phyloP scores from a whole-genome alignment of 2,888 invertebrate genomes.

The Tipula unca region DNA sequence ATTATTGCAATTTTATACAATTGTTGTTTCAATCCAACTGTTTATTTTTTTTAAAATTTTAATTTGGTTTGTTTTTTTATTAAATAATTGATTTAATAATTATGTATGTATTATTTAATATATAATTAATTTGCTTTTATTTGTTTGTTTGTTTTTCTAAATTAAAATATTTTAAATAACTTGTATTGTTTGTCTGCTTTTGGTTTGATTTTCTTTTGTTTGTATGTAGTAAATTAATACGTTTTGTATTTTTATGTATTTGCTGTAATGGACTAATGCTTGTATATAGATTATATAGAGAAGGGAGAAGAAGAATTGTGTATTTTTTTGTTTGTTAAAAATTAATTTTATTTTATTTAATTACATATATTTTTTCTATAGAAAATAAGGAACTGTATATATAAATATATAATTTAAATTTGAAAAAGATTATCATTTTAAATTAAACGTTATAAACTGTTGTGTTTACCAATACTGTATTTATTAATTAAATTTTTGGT shows the following conservation, averaged over 20 bases:
- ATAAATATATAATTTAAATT: neutral
- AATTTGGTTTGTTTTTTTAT: neutral
- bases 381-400: neutral
- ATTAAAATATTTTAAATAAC: neutral
- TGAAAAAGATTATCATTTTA: neutral
- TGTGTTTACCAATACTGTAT: neutral
- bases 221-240: neutral
- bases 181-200: neutral
- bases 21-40: neutral
- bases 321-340: neutral
- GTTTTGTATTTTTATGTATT: neutral
- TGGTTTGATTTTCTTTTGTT: neutral
- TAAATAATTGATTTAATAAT: neutral
- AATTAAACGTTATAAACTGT: neutral
- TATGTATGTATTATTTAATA: neutral
- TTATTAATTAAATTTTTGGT: neutral
- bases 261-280: neutral
- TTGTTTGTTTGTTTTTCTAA: neutral
- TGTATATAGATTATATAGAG: neutral
- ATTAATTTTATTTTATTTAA: neutral
- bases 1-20: conserved; percentile 2
- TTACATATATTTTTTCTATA: neutral
- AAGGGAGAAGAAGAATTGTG: neutral
- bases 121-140: neutral
- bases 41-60: neutral